Percentiles rank a stretch among this genome's conserved stretches.
Conservation (phyloP, 2,113 vertebrate genomes). For the Eonycteris spelaea region DNA sequence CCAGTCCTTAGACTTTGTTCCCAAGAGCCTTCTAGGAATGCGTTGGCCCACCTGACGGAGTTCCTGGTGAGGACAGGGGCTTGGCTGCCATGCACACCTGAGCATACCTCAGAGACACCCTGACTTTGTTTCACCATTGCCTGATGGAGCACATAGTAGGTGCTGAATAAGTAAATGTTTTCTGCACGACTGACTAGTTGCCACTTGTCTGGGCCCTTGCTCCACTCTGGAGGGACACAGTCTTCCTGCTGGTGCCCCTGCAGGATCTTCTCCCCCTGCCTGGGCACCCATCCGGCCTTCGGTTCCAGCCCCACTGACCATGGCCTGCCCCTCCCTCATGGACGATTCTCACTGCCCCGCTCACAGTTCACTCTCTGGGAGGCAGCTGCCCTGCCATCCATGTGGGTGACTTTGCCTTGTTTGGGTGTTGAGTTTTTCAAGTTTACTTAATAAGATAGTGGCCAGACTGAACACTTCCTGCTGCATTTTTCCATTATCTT, state of each 20-base stretch:
- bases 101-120: not conserved
- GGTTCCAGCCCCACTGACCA: not conserved
- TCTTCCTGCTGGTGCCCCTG: not conserved
- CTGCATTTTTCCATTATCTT: constrained; percentile 63
- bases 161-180: not conserved
- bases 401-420: not conserved
- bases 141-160: not conserved
- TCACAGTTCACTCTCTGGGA: not conserved
- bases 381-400: not conserved
- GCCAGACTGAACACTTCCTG: constrained; percentile 52
- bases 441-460: constrained; percentile 46
- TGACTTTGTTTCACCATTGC: not conserved
- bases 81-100: not conserved
- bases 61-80: not conserved
- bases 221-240: not conserved
- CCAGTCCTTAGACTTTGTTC: not conserved
- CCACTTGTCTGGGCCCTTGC: not conserved
- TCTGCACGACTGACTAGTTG: not conserved
- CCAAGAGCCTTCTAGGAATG: not conserved
- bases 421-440: constrained; percentile 65
- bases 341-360: not conserved
- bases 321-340: not conserved
- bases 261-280: not conserved
- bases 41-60: not conserved
- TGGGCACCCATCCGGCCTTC: not conserved